Evolutionary conservation across 2,113 vertebrate species (phyloP), one percentile per base, ranked within the genome.

Genomic region (Nycticorax nycticorax): DNA sequence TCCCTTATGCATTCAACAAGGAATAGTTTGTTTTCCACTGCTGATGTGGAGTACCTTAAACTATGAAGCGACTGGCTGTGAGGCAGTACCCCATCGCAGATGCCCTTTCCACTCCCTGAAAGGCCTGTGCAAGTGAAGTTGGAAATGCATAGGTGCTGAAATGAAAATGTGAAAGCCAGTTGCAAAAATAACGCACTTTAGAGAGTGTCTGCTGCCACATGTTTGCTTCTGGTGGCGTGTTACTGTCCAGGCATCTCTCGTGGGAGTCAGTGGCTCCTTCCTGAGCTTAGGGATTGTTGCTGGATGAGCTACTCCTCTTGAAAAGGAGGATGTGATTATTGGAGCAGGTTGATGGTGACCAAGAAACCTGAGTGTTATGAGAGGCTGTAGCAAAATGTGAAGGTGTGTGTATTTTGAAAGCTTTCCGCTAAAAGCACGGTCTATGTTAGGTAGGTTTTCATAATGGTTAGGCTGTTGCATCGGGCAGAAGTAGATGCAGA

Each of bases 11-110:
- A 30, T 80, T 94, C 71, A 84, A 21, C 77, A 96, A 87, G 68
- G 69, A 85, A 26, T 41, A 85, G 53, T 59, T 93, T 84, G 53
- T 95, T 94, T 91, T 69, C 81, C 14, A 6, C 27, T 85, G 57
- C 39, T 85, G 64, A 43, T 83, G 28, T 59, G 52, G 21, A 71
- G 37, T 73, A 55, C 30, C 50, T 82, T 88, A 59, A 79, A 20
- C 50, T 73, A 3, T 66, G 59, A 74, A 85, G 72, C 5, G 26
- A 20, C 12, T 53, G 76, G 48, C 17, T 48, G 32, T 81, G 75
- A 90, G 35, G 39, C 22, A 56, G 6, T 35, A 59, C 1, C 6
- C 43, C 8, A 28, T 8, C 8, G 18, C 43, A 91, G 62, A 76
- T 74, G 5, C 4, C 5, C 81, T 94, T 94, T 73, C 22, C 2